Conservation (phyloP, 2,888 invertebrate species). For the Epsilonema sp. region DNA sequence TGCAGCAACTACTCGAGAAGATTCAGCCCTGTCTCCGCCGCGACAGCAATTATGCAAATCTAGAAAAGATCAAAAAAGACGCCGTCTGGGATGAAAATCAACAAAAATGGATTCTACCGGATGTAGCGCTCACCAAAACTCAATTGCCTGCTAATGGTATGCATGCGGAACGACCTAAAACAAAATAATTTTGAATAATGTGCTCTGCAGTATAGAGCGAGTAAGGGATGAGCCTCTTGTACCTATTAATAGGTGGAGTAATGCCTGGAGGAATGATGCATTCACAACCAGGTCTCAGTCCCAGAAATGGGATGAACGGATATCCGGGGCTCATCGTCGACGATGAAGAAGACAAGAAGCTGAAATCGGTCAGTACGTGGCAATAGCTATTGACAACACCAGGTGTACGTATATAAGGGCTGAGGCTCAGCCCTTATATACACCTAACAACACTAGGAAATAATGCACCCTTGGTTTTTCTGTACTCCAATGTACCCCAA, state of each 20-base stretch:
- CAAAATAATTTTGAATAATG: too few relatives aligned
- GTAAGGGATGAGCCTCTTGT: too few relatives aligned
- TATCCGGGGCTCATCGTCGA: neutral
- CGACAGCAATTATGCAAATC: constrained; percentile 51
- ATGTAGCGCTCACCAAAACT: constrained; percentile 43
- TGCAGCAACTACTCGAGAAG: constrained; percentile 32
- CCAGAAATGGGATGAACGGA: neutral
- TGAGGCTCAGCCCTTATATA: too few relatives aligned
- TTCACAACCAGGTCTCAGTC: neutral
- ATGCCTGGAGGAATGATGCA: neutral
- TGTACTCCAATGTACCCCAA: too few relatives aligned
- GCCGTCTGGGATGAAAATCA: constrained; percentile 54
- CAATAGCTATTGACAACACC: neutral
- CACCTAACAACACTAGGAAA: too few relatives aligned
- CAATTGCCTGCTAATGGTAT: constrained; percentile 51
- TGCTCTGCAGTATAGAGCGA: too few relatives aligned
- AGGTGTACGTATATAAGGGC: constrained; percentile 31
- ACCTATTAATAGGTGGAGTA: too few relatives aligned
- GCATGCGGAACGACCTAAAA: too few relatives aligned
- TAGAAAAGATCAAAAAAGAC: constrained; percentile 47
- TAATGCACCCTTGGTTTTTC: too few relatives aligned
- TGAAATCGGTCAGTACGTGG: neutral
- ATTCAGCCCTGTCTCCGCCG: constrained; percentile 48
- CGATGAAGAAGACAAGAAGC: neutral
- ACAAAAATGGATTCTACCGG: constrained; percentile 50